Percentiles rank a stretch among this genome's conserved stretches.
Evolutionary conservation across 2,113 vertebrate genomes (phyloP).

Genomic region (human): DNA sequence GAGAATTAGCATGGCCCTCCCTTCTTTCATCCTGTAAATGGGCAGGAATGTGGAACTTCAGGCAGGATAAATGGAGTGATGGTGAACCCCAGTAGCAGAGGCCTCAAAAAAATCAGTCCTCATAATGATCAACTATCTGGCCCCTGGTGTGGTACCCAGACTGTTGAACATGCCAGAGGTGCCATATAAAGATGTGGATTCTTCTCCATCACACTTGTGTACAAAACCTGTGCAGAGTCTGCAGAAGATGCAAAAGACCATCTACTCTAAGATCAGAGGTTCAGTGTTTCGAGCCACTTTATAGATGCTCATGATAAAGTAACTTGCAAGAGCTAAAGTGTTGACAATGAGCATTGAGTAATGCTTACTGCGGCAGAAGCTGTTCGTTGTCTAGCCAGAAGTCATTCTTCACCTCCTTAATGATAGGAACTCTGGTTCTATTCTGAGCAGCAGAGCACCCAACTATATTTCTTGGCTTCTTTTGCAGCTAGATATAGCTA

Average conservation of each 20-base stretch:
- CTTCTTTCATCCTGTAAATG: constrained; percentile 81
- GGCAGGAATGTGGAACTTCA: constrained; percentile 82
- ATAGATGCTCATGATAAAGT: constrained; percentile 88
- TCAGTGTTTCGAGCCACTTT: constrained; percentile 84
- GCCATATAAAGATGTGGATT: constrained; percentile 88
- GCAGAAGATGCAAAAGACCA: constrained; percentile 90
- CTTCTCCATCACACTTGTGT: constrained; percentile 92
- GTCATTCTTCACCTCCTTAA: background rate
- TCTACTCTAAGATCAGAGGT: constrained; percentile 89
- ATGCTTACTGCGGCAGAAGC: constrained; percentile 77
- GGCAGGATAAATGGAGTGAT: constrained; percentile 71
- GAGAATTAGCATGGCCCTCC: constrained; percentile 74
- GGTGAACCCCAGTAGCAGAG: constrained; percentile 75
- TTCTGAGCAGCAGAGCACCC: background rate
- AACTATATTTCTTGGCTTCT: background rate
- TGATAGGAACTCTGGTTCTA: background rate
- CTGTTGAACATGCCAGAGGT: constrained; percentile 92
- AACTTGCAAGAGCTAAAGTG: constrained; percentile 84
- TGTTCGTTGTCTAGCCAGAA: background rate
- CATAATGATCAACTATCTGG: constrained; percentile 80
- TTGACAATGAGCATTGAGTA: constrained; percentile 91
- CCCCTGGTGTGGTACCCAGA: constrained; percentile 91
- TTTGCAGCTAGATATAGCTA: background rate
- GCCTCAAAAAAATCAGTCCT: constrained; percentile 74
- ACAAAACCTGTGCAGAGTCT: constrained; percentile 91